Percentiles rank a stretch among this genome's conserved stretches.
phyloP scores from a whole-genome alignment of 2,888 invertebrate genomes.

The Argyra leucocephala region DNA sequence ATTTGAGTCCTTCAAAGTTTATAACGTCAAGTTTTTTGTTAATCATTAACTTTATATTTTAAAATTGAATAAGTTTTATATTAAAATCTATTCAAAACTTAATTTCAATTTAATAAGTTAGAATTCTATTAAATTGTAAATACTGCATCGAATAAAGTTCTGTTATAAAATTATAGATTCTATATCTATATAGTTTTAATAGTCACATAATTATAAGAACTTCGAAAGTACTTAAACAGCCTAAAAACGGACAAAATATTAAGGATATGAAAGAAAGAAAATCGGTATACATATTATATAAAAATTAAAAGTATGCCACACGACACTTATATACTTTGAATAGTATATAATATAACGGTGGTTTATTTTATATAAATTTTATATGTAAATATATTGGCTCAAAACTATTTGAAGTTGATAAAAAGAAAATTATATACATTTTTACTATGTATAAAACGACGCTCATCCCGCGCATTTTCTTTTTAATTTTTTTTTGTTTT shows the following conservation, averaged over 20 bases:
- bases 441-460: neutral
- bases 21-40: no score
- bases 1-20: no score
- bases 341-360: neutral
- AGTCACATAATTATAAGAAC: neutral
- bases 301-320: neutral
- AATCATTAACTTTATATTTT: no score
- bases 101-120: neutral
- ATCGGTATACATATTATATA: neutral
- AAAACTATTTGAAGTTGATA: no score
- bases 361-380: neutral
- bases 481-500: neutral
- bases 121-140: neutral
- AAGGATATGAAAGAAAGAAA: neutral
- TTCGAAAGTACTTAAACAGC: neutral
- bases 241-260: neutral
- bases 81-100: no score
- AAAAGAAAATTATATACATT: no score
- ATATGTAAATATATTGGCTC: neutral
- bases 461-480: neutral
- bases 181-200: neutral
- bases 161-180: neutral
- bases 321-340: neutral
- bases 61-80: no score
- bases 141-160: neutral